Evolutionary conservation across 1,140 invertebrate species (phyloP).

Genomic region (Papilio xuthus): DNA sequence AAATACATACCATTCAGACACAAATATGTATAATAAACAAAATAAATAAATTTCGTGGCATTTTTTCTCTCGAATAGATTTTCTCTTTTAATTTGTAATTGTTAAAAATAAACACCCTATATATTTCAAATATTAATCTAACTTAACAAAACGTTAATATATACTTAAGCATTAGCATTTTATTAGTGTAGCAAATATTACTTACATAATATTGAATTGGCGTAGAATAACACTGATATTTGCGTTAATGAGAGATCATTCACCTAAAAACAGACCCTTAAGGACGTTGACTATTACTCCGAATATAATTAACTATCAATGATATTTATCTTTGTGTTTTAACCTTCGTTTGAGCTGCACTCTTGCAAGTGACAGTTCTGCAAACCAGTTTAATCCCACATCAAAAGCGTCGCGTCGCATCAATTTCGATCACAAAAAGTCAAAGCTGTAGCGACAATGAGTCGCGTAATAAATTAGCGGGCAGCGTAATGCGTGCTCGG

Average conservation of each 20-base stretch:
- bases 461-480: constrained; percentile 51
- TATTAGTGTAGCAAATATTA: not conserved
- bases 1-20: too few species aligned
- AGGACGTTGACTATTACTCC: not conserved
- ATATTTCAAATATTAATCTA: not conserved
- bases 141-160: not conserved
- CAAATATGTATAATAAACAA: too few species aligned
- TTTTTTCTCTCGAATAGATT: too few species aligned
- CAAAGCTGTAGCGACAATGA: constrained; percentile 1
- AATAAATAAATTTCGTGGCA: too few species aligned
- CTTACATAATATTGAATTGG: not conserved
- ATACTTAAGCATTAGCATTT: not conserved
- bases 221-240: not conserved
- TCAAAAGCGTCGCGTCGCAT: constrained; percentile 18
- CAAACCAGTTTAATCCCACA: not conserved
- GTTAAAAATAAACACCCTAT: not conserved
- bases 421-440: constrained; percentile 19
- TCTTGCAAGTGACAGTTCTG: not conserved
- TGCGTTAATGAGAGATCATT: not conserved
- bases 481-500: constrained; percentile 46
- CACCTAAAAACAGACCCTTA: not conserved
- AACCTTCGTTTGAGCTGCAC: not conserved
- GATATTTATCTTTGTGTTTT: not conserved
- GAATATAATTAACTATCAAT: not conserved
- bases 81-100: not conserved